Percentiles rank a stretch among this genome's conserved stretches.
Conservation (phyloP, 2,113 vertebrate genomes). For the Okapia johnstoni region DNA sequence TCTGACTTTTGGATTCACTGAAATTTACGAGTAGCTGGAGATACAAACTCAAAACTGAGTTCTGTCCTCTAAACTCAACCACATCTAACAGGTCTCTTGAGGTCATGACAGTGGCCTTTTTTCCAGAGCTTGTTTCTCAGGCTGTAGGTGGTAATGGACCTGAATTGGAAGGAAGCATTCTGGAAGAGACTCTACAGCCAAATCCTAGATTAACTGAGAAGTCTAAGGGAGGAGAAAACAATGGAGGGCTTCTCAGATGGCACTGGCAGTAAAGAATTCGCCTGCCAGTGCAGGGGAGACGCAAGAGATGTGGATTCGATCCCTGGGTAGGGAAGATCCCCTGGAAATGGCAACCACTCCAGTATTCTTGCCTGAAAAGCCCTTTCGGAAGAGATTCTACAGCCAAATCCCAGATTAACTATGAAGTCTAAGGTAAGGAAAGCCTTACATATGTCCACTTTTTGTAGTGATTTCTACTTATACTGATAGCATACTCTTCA, state of each 20-base stretch:
- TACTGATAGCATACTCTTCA: not conserved
- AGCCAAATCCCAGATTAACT: not conserved
- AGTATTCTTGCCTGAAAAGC: not conserved
- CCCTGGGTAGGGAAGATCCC: not conserved
- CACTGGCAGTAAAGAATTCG: not conserved
- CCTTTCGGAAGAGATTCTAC: not conserved
- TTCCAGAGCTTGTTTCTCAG: not conserved
- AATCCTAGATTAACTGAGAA: not conserved
- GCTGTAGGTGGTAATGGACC: not conserved
- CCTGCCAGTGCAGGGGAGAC: not conserved
- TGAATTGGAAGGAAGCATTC: conserved; percentile 6
- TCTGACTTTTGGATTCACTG: not conserved
- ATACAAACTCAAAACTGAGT: not conserved
- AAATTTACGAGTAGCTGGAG: not conserved
- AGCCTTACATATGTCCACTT: not conserved
- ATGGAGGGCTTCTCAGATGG: not conserved
- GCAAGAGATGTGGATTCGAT: not conserved
- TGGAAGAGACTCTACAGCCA: not conserved
- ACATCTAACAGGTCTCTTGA: not conserved
- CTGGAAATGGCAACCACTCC: not conserved
- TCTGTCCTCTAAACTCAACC: not conserved
- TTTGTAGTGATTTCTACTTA: not conserved
- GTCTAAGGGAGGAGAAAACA: not conserved
- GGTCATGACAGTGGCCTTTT: not conserved
- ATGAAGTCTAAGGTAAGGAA: not conserved